Percentiles rank a stretch among this genome's conserved stretches.
Evolutionary conservation across 2,113 vertebrate species (phyloP).

Genomic region (Anhinga anhinga): DNA sequence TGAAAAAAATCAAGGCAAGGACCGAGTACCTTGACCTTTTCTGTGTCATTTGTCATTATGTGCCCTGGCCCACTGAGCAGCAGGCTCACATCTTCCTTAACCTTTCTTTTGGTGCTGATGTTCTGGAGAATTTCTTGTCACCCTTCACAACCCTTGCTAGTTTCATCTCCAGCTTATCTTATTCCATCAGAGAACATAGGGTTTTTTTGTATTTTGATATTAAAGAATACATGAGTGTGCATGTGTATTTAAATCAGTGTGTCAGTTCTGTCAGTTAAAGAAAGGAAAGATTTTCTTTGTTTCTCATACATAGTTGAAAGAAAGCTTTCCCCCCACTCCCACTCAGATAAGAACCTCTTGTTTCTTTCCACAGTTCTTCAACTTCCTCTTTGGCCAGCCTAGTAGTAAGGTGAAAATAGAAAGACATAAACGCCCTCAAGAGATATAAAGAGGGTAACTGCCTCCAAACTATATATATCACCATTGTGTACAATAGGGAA

Average conservation of each 20-base stretch:
- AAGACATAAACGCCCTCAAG: background rate
- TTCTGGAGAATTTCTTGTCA: background rate
- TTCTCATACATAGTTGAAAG: background rate
- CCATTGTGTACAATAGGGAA: background rate
- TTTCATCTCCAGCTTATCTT: background rate
- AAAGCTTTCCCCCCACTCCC: background rate
- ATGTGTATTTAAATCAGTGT: background rate
- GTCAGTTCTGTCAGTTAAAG: background rate
- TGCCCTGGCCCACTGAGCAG: background rate
- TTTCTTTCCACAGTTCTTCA: background rate
- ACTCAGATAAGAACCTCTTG: background rate
- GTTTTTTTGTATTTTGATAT: background rate
- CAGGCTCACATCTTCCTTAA: background rate
- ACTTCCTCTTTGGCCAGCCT: background rate
- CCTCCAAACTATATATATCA: background rate
- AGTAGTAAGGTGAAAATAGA: background rate
- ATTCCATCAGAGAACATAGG: background rate
- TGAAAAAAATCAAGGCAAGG: background rate
- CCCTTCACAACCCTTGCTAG: background rate
- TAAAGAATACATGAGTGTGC: rapidly evolving
- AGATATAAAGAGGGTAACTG: background rate
- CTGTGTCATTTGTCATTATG: background rate
- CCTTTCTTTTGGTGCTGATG: background rate
- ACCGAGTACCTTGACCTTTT: background rate
- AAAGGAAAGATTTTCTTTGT: background rate